Evolutionary conservation across 2,888 invertebrate species (phyloP), one percentile per base, ranked within the genome.

Genomic region (Bedellia somnulentella): DNA sequence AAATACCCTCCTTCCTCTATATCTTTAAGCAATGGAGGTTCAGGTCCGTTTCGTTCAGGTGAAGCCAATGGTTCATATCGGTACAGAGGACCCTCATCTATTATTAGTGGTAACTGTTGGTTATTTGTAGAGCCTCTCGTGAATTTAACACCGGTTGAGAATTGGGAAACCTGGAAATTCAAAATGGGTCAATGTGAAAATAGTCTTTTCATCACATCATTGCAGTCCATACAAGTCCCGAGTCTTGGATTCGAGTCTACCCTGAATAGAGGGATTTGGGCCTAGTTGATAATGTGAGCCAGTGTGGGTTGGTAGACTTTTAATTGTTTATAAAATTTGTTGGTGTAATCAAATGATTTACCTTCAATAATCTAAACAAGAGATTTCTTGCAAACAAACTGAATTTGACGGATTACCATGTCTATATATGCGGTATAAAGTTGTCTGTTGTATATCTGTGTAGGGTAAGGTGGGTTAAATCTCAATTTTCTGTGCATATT

Each of bases 131-230:
- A 63, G 3, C 83, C 81, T 27, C 82, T 73, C 0, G 86, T 83
- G 57, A 93, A 87, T 55, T 88, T 86, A 4, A 94, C 89, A 11
- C 94, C 94, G 1, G 87, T 86, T 1, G 93, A 93, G 62, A 93
- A 94, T 39, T 89, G 86, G 1, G 85, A 84, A 0, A 80, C 78
- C 75, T 76, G 50, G 1, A 46, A 45, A 29, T 23, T 13, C 4
- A 15, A 24, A 14, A n/a, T n/a, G n/a, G 11, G 24, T 10, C 5
- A n/a, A 24, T 10, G 24, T 6, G 24, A 5, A 6, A 6, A 24
- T n/a, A n/a, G n/a, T n/a, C n/a, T n/a, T n/a, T n/a, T n/a, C n/a
- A n/a, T n/a, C n/a, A n/a, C n/a, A n/a, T n/a, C n/a, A n/a, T n/a
- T n/a, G n/a, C n/a, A n/a, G n/a, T n/a, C n/a, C n/a, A n/a, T n/a